Evolutionary conservation across 1,140 invertebrate species (phyloP), one percentile per base, ranked within the genome.

Genomic region (Pseudomyrmex flavicornis): DNA sequence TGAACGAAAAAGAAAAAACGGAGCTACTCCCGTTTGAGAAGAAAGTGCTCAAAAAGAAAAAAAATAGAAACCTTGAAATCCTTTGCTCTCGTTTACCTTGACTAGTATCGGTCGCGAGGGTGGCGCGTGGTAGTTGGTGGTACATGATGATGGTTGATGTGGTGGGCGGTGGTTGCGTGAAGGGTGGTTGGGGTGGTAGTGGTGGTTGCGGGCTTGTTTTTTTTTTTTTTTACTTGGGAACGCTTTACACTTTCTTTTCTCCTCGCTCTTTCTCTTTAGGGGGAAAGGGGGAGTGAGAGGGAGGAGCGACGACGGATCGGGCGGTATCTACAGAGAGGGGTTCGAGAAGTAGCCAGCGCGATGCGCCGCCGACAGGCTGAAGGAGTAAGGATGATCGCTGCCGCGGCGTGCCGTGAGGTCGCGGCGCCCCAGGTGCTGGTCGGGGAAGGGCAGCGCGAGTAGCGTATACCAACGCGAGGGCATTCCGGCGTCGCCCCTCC

Each of bases 371-470:
- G 93, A 94, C 10, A 94, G 89, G 72, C 91, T 92, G 85, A 94
- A 94, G 75, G 94, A 94, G 68, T 93, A 94, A 58, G 94, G 95
- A 94, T 95, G 95, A 95, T 92, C 96, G 95, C 93, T 96, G 96
- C 90, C 91, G 86, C 96, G 95, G 83, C 97, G 96, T 79, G 96
- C 96, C 83, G 93, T 93, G 92, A 98, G 97, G 94, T 98, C 97
- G 82, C 97, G 95, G 87, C 97, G 95, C 83, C 97, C 97, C 90
- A 98, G 96, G 93, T 98, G 97, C 95, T 98, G 97, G 95, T 98
- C 98, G 91, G 97, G 97, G 95, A 98, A 98, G 86, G 97, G 98
- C 90, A 98, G 96, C 82, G 98, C 98, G 93, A 98, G 96, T 84
- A 98, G 96, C 76, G 97, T 98, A 95, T 97, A 98, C 97, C 97